Evolutionary conservation across 2,797 vertebrate genomes (phyloP).

Genomic region (Ispidina picta): DNA sequence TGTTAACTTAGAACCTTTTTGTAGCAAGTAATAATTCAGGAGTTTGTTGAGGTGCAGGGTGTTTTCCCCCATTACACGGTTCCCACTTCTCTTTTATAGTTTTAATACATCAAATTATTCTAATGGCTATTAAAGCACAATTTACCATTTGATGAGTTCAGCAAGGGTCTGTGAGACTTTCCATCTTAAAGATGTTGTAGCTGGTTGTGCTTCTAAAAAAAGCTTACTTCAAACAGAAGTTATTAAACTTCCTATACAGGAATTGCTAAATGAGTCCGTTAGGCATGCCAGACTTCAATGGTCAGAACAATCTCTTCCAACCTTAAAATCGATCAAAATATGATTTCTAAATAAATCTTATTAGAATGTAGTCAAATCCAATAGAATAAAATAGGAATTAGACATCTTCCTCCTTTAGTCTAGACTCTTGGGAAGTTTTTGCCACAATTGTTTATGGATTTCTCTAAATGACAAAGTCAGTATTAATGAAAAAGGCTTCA

Average conservation of each 20-base stretch:
- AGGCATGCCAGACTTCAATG: background rate
- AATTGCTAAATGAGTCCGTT: background rate
- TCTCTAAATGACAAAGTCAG: background rate
- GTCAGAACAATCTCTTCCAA: background rate
- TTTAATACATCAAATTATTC: background rate
- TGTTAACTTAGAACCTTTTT: background rate
- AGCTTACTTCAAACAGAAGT: background rate
- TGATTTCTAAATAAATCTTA: background rate
- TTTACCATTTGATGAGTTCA: background rate
- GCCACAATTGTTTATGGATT: background rate
- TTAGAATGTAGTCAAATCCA: background rate
- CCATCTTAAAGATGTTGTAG: background rate
- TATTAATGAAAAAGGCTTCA: background rate
- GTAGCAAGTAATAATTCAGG: background rate
- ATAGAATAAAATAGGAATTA: background rate
- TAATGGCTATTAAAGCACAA: background rate
- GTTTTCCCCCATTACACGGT: background rate
- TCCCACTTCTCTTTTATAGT: background rate
- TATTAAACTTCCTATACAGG: background rate
- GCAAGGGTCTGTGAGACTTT: background rate
- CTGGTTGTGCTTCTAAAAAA: background rate
- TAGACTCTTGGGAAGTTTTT: background rate
- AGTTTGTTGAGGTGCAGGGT: background rate
- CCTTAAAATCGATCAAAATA: background rate
- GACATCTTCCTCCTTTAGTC: background rate